Evolutionary conservation across 2,113 vertebrate genomes (phyloP).

Genomic region (Lepisosteus oculatus): DNA sequence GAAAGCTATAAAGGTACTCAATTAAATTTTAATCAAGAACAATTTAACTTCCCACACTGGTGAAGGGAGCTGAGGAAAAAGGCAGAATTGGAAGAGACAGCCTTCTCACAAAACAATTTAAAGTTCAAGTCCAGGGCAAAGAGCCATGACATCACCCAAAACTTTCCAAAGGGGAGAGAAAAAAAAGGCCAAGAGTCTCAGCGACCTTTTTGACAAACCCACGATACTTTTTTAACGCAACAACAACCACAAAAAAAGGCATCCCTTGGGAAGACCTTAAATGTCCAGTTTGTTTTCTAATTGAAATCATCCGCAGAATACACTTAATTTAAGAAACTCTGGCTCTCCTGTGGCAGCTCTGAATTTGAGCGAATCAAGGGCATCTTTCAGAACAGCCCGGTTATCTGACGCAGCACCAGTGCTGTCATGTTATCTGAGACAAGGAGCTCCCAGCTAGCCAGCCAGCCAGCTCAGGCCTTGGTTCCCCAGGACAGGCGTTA

Average conservation of each 20-base stretch:
- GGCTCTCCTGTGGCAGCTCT: too few relatives aligned
- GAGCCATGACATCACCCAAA: constrained; percentile 27
- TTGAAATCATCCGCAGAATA: too few relatives aligned
- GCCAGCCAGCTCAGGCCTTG: background rate
- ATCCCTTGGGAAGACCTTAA: too few relatives aligned
- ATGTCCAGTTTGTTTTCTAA: too few relatives aligned
- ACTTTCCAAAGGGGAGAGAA: background rate
- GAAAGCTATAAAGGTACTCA: constrained; percentile 50
- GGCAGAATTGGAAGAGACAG: constrained; percentile 57
- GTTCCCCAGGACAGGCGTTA: constrained; percentile 8
- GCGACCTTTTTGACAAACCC: too few relatives aligned
- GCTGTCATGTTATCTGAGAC: constrained; percentile 10
- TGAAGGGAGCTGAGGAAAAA: constrained; percentile 34
- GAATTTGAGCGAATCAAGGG: too few relatives aligned
- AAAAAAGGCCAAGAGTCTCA: too few relatives aligned
- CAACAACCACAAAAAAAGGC: too few relatives aligned
- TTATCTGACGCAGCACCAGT: constrained; percentile 12
- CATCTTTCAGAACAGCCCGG: background rate
- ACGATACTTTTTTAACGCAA: too few relatives aligned
- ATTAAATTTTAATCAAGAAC: constrained; percentile 66
- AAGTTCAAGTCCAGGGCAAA: constrained; percentile 52
- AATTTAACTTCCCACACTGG: constrained; percentile 35
- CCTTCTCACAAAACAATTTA: constrained; percentile 61
- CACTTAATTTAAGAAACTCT: too few relatives aligned
- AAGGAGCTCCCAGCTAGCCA: background rate